phyloP scores from a whole-genome alignment of 1,140 invertebrate species.

The Myzus persicae region DNA sequence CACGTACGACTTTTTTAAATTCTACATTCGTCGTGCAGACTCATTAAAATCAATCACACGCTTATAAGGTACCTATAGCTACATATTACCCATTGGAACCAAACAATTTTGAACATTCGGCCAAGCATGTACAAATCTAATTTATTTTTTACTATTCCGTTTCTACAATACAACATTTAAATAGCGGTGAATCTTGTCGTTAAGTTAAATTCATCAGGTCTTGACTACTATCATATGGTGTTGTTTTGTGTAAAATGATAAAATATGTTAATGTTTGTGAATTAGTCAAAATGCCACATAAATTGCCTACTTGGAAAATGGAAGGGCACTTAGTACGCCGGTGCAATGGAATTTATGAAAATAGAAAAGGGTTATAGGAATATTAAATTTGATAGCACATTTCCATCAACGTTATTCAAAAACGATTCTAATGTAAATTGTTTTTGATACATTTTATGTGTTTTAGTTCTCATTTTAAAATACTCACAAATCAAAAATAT shows the following conservation, averaged over 20 bases:
- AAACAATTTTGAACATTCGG: not conserved
- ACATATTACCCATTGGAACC: not conserved
- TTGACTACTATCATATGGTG: not conserved
- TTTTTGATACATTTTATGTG: not conserved
- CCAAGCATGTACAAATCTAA: not conserved
- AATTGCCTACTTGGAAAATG: not conserved
- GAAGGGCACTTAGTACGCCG: not conserved
- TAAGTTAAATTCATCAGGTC: not conserved
- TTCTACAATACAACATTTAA: not conserved
- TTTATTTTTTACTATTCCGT: not conserved
- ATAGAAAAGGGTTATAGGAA: not conserved
- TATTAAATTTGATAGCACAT: not conserved
- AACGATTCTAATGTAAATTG: not conserved
- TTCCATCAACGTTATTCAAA: not conserved
- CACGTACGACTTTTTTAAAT: slow-evolving; percentile 39
- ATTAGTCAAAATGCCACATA: too few relatives aligned
- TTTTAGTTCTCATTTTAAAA: not conserved
- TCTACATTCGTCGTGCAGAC: slow-evolving; percentile 17
- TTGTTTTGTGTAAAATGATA: not conserved
- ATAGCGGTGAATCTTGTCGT: too few relatives aligned
- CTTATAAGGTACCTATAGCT: not conserved
- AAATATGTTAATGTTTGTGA: not conserved
- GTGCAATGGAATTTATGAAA: not conserved
- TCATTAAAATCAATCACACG: slow-evolving; percentile 47
- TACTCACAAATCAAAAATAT: not conserved